phyloP scores from a whole-genome alignment of 2,797 vertebrate genomes.

The Scolopax rusticola region DNA sequence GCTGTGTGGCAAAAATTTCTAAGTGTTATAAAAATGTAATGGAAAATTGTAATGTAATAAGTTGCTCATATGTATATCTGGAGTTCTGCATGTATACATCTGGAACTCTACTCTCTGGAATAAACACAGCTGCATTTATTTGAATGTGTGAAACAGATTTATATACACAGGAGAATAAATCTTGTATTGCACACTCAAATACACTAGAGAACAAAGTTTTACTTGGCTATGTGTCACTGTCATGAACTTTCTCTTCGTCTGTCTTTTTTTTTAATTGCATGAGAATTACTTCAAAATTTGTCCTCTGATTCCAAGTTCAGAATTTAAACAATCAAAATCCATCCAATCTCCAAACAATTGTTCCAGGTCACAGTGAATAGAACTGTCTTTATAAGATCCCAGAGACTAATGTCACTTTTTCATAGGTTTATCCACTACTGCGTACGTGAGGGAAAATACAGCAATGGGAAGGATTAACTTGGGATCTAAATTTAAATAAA shows the following conservation, averaged over 20 bases:
- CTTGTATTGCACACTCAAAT: background rate
- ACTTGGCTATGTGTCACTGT: background rate
- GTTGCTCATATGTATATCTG: constrained; percentile 58
- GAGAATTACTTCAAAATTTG: background rate
- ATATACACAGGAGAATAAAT: constrained; percentile 70
- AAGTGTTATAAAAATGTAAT: constrained; percentile 65
- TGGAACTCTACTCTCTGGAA: constrained; percentile 67
- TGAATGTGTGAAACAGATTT: constrained; percentile 75
- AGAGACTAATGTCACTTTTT: background rate
- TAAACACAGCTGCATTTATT: constrained; percentile 84
- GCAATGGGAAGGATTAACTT: background rate
- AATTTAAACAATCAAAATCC: background rate
- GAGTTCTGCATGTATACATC: constrained; percentile 52
- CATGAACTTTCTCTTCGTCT: background rate
- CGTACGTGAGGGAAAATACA: background rate
- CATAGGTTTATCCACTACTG: background rate
- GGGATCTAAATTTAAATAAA: background rate
- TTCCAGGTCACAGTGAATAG: background rate
- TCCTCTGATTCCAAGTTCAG: background rate
- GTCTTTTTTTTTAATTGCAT: background rate
- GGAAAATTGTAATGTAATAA: constrained; percentile 66
- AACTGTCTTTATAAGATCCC: background rate
- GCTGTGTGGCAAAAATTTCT: constrained; percentile 35
- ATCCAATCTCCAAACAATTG: background rate
- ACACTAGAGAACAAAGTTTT: background rate